phyloP scores from a whole-genome alignment of 1,140 invertebrate genomes.

The Thaumetopoea pityocampa region DNA sequence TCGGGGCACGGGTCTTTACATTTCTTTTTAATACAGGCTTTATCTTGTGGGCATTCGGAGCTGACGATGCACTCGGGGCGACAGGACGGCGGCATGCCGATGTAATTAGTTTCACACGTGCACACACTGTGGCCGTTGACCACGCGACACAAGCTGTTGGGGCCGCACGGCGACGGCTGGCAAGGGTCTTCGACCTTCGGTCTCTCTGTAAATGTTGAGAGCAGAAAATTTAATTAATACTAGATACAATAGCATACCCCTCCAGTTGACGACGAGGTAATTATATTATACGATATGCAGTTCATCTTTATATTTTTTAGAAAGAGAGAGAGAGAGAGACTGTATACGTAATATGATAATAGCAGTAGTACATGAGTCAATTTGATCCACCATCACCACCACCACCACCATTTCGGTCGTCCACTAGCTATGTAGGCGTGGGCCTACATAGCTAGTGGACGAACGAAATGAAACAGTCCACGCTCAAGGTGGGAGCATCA shows the following conservation, averaged over 20 bases:
- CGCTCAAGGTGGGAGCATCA: no score
- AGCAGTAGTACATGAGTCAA: no score
- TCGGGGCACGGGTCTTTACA: conserved; percentile 89
- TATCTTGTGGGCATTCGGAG: conserved; percentile 88
- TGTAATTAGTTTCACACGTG: conserved; percentile 84
- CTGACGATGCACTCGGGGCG: conserved; percentile 89
- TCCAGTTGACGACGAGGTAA: no score
- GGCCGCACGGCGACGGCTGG: conserved; percentile 87
- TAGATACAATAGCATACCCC: conserved; percentile 4
- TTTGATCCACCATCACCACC: no score
- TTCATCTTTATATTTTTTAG: no score
- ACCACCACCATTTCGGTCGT: no score
- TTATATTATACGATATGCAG: no score
- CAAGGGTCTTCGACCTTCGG: conserved; percentile 78
- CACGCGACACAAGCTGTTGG: conserved; percentile 86
- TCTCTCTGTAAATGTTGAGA: conserved; percentile 38
- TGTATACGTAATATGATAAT: no score
- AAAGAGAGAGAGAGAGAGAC: no score
- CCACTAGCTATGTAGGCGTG: no score
- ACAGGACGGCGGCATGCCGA: conserved; percentile 87
- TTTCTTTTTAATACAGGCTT: conserved; percentile 88
- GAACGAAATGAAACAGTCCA: no score
- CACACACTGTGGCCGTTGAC: conserved; percentile 87
- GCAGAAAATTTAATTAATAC: conserved; percentile 7
- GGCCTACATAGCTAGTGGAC: no score